These are phyloP conservation scores for Ferdinandea cuprea DNA, from an alignment of 2,888 invertebrate species.

Conservation along the genomic window DNA sequence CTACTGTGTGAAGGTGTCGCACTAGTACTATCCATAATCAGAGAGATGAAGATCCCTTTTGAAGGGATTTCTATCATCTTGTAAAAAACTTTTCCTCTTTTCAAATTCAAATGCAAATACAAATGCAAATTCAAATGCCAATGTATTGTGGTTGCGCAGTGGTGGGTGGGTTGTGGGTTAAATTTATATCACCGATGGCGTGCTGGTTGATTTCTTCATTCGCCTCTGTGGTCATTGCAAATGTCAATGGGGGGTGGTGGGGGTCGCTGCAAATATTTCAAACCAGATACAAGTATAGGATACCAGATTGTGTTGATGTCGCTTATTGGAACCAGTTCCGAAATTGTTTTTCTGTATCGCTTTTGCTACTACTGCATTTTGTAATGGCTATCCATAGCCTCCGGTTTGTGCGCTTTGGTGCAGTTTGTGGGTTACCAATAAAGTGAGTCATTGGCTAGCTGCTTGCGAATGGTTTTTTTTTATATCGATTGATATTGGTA, in stretches of 20 bases:
- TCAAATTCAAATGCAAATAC: no score
- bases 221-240: conserved; percentile 51
- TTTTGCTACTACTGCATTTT: conserved; percentile 6
- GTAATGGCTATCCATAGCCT: conserved; percentile 44
- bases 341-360: conserved; percentile 28
- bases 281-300: conserved; percentile 33
- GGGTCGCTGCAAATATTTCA: conserved; percentile 12
- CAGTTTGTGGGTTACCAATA: conserved; percentile 67
- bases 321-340: conserved; percentile 53
- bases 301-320: conserved; percentile 46
- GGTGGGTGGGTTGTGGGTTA: conserved; percentile 18
- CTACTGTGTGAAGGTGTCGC: conserved; percentile 13
- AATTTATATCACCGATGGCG: conserved; percentile 23
- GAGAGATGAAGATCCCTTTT: conserved; percentile 4
- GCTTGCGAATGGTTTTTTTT: not conserved
- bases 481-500: not conserved
- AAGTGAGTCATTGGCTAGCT: conserved; percentile 53
- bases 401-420: conserved; percentile 29
- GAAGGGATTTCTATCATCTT: conserved; percentile 4
- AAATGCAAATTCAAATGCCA: conserved; percentile 8
- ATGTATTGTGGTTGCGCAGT: conserved; percentile 1
- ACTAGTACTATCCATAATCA: conserved; percentile 1
- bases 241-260: conserved; percentile 46
- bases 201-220: conserved; percentile 54
- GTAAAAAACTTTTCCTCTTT: no score